A percentile compares a stretch with the other conserved stretches of the same genome.
These are phyloP conservation scores for Trachops cirrhosus DNA, from an alignment of 2,797 vertebrate species.

Conservation along the genomic window DNA sequence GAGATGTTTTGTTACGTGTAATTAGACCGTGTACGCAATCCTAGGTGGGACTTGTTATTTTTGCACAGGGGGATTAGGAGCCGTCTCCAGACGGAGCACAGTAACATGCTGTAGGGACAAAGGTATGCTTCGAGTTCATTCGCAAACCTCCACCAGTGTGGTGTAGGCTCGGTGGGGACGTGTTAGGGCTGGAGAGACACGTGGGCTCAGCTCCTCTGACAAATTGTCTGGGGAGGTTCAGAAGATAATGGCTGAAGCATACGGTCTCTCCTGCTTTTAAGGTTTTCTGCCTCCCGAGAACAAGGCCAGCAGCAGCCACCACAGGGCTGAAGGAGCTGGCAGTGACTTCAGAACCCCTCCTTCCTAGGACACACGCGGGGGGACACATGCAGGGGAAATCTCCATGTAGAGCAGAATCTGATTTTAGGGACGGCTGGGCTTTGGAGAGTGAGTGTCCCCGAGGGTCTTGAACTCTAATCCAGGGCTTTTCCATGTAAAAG, in stretches of 20 bases:
- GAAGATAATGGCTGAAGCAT: conserved; percentile 40
- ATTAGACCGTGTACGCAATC: conserved; percentile 53
- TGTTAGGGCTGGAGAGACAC: conserved; percentile 23
- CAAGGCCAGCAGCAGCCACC: background rate
- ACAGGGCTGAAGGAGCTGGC: background rate
- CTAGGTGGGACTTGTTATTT: conserved; percentile 74
- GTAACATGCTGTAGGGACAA: conserved; percentile 57
- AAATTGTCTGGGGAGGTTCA: conserved; percentile 55
- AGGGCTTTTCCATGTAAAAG: conserved; percentile 4
- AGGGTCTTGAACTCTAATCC: background rate
- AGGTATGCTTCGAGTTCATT: conserved; percentile 60
- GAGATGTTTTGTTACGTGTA: conserved; percentile 78
- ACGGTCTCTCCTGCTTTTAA: conserved; percentile 29
- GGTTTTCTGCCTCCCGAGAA: background rate
- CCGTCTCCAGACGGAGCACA: conserved; percentile 40
- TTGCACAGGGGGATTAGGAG: conserved; percentile 18
- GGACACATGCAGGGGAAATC: background rate
- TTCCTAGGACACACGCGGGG: background rate
- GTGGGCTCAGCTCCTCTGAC: background rate
- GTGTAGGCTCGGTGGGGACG: background rate
- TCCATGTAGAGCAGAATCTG: background rate
- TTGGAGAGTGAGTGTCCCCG: background rate
- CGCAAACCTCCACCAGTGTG: background rate
- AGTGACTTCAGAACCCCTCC: background rate
- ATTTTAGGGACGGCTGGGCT: background rate